Percentiles rank a stretch among this genome's conserved stretches.
phyloP scores from a whole-genome alignment of 1,140 invertebrate genomes.

The Ostrea edulis region DNA sequence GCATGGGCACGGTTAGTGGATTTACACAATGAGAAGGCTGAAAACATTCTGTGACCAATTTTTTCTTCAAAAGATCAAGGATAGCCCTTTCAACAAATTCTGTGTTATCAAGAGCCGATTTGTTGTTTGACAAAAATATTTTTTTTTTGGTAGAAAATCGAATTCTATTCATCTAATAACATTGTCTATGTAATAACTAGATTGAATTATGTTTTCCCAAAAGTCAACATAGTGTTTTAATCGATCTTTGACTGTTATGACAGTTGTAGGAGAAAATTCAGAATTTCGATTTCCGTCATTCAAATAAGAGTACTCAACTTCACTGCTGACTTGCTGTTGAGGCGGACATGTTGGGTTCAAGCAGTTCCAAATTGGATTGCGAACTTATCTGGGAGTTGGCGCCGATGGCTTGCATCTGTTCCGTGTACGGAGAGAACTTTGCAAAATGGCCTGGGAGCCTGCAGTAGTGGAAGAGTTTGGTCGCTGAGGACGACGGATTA shows the following conservation, averaged over 20 bases:
- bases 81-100: background rate
- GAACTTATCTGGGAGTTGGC: background rate
- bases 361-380: background rate
- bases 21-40: background rate
- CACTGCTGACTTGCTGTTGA: background rate
- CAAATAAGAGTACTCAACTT: background rate
- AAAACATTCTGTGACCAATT: background rate
- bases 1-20: background rate
- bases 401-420: background rate
- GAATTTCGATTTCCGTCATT: background rate
- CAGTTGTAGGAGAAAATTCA: background rate
- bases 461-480: background rate
- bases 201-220: too few relatives aligned
- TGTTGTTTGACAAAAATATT: slow-evolving; percentile 24
- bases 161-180: slow-evolving; percentile 14
- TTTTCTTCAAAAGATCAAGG: background rate
- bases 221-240: slow-evolving; percentile 24
- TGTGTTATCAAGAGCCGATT: slow-evolving; percentile 15
- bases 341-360: background rate
- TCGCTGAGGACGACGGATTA: too few relatives aligned
- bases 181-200: slow-evolving; percentile 15
- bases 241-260: slow-evolving; percentile 18
- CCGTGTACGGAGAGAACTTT: background rate
- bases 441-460: background rate
- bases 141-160: background rate